phyloP scores from a whole-genome alignment of 2,113 vertebrate species.

The human (Homo sapiens) region GRCh38 chr3:110904001-110904500 shows the following conservation, averaged over 20 bases:
- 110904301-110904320: constrained; percentile 28
- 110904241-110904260: constrained; percentile 28
- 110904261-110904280: neutral
- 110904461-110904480: neutral
- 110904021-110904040: constrained; percentile 62
- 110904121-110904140: constrained; percentile 52
- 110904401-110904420: neutral
- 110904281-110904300: neutral
- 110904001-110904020: constrained; percentile 60
- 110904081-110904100: constrained; percentile 49
- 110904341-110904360: constrained; percentile 35
- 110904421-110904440: constrained; percentile 57
- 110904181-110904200: constrained; percentile 43
- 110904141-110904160: constrained; percentile 53
- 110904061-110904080: constrained; percentile 70
- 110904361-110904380: constrained; percentile 46
- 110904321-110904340: constrained; percentile 6
- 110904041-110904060: constrained; percentile 60
- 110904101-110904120: constrained; percentile 48
- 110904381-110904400: constrained; percentile 53
- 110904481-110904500: constrained; percentile 17
- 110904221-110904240: neutral
- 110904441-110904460: constrained; percentile 42
- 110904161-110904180: constrained; percentile 44
- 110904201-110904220: constrained; percentile 17